These are phyloP conservation scores for Saturnia japonica DNA, from an alignment of 2,888 invertebrate genomes.

Conservation along the genomic window DNA sequence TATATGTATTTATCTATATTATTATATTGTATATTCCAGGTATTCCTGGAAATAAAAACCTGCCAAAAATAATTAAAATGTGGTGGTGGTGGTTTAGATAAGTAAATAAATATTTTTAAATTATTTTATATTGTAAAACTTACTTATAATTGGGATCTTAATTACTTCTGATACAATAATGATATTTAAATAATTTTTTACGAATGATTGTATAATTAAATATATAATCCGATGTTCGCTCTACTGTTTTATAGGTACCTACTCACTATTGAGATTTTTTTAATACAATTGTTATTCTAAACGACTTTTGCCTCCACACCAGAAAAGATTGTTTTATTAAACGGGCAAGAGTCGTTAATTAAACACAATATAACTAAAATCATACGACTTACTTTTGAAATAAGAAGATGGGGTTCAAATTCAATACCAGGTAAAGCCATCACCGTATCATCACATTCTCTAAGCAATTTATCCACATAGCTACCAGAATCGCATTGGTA, in stretches of 20 bases:
- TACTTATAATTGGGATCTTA: too few relatives aligned
- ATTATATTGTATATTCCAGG: too few relatives aligned
- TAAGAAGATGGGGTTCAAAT: constrained; percentile 68
- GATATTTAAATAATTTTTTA: too few relatives aligned
- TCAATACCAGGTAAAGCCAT: constrained; percentile 68
- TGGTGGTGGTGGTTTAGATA: too few relatives aligned
- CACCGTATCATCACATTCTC: constrained; percentile 57
- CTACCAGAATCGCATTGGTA: constrained; percentile 41
- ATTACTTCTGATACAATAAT: too few relatives aligned
- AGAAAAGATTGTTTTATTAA: not conserved
- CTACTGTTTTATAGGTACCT: not conserved
- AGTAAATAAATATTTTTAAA: too few relatives aligned
- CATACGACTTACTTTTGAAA: constrained; percentile 62
- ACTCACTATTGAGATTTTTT: not conserved
- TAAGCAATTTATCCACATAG: constrained; percentile 53
- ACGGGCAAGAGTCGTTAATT: not conserved
- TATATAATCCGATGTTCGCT: too few relatives aligned
- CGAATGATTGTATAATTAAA: too few relatives aligned
- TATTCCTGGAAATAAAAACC: too few relatives aligned
- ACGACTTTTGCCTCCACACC: not conserved
- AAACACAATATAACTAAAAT: constrained; percentile 5
- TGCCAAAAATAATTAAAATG: too few relatives aligned
- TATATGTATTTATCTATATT: too few relatives aligned
- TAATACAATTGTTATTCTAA: not conserved
- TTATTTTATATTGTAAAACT: too few relatives aligned